phyloP scores from a whole-genome alignment of 2,888 invertebrate genomes.

The Ramazzottius varieornatus region DNA sequence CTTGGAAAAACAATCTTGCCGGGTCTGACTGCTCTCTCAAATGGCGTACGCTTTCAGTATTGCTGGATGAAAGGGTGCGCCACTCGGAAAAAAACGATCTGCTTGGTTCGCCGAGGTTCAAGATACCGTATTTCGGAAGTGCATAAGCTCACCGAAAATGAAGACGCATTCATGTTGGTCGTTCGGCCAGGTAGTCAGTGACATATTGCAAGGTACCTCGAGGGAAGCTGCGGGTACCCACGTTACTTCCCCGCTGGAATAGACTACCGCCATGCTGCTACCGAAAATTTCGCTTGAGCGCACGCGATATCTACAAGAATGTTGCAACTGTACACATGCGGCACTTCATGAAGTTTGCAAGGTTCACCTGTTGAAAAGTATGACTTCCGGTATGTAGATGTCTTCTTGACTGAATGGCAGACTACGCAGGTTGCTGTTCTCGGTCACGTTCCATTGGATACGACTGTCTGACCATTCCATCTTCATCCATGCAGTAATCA shows the following conservation, averaged over 20 bases:
- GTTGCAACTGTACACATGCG: background rate
- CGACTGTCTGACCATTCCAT: background rate
- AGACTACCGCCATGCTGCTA: background rate
- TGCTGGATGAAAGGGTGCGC: no score
- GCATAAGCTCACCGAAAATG: background rate
- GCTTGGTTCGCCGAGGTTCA: no score
- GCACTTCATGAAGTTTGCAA: background rate
- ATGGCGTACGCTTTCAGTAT: no score
- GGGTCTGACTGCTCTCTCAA: no score
- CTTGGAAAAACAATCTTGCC: no score
- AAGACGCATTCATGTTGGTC: background rate
- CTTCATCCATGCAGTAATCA: background rate
- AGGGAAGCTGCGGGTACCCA: background rate
- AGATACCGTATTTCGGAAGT: no score
- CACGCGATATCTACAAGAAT: background rate
- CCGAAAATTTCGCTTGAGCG: background rate
- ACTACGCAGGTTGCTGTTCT: background rate
- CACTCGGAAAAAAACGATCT: no score
- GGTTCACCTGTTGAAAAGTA: background rate
- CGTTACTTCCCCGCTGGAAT: background rate
- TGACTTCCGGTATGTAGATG: background rate
- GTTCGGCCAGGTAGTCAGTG: background rate
- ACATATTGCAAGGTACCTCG: background rate
- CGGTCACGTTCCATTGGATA: background rate
- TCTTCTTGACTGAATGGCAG: background rate